Percentiles rank a stretch among this genome's conserved stretches.
Conservation (phyloP, 2,113 vertebrate species). For the Numenius arquata region DNA sequence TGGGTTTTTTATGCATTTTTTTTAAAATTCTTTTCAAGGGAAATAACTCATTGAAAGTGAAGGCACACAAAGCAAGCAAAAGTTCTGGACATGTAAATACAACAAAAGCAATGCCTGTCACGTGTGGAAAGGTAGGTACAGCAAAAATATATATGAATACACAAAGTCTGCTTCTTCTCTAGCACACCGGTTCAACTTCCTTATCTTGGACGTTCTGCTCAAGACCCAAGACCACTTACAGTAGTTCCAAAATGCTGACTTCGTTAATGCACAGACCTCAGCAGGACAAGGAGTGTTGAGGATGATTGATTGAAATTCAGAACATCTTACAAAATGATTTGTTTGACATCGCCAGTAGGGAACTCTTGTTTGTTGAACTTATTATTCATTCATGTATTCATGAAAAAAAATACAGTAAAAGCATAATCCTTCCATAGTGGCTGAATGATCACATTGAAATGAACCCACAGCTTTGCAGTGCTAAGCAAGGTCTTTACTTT, state of each 20-base stretch:
- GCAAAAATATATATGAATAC: not conserved
- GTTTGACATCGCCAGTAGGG: constrained; percentile 74
- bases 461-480: constrained; percentile 67
- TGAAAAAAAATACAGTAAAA: constrained; percentile 77
- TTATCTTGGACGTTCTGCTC: not conserved
- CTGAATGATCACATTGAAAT: constrained; percentile 77
- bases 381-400: constrained; percentile 82
- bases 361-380: constrained; percentile 76
- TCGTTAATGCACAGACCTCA: constrained; percentile 25
- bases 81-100: not conserved
- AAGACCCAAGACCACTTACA: not conserved
- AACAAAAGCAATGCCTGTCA: not conserved
- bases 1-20: not conserved
- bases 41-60: not conserved
- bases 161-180: not conserved
- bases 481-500: constrained; percentile 74
- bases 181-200: not conserved
- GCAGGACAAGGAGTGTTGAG: constrained; percentile 32
- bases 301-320: constrained; percentile 75
- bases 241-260: constrained; percentile 52
- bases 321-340: constrained; percentile 72
- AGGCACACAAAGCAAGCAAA: not conserved
- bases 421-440: constrained; percentile 73
- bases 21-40: not conserved
- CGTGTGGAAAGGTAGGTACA: not conserved